Conservation (phyloP, 2,888 invertebrate species). For the Marronus borbonicus region DNA sequence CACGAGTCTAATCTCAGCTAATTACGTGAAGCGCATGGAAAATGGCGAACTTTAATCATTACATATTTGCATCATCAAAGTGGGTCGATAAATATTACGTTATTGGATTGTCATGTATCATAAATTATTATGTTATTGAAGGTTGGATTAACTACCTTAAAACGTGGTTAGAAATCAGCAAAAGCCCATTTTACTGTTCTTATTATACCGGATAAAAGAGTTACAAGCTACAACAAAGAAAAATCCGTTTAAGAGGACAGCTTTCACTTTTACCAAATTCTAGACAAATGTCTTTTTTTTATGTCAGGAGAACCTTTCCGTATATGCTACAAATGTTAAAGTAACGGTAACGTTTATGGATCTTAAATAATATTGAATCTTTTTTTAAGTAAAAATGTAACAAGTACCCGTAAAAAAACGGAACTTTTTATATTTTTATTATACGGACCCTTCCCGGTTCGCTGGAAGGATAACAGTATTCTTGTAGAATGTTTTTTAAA, state of each 20-base stretch:
- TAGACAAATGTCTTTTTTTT: conserved; percentile 23
- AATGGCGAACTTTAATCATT: too few relatives aligned
- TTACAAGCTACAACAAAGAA: neutral
- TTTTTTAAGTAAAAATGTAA: conserved; percentile 40
- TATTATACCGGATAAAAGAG: conserved; percentile 2
- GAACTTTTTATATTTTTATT: conserved; percentile 44
- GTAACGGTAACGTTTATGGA: conserved; percentile 25
- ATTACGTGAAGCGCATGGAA: too few relatives aligned
- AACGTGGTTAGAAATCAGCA: too few relatives aligned
- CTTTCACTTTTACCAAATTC: conserved; percentile 34
- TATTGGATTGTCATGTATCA: too few relatives aligned
- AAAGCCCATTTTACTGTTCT: neutral
- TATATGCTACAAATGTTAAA: neutral
- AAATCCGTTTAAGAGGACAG: neutral
- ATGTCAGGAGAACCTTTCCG: neutral
- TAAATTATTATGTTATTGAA: too few relatives aligned
- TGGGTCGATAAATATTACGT: too few relatives aligned
- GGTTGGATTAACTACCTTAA: too few relatives aligned
- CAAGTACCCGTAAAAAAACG: conserved; percentile 38
- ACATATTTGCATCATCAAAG: too few relatives aligned
- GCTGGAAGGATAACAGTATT: neutral
- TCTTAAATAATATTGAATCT: conserved; percentile 8
- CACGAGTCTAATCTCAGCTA: too few relatives aligned
- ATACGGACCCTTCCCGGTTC: neutral
- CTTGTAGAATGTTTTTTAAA: conserved; percentile 1